Conservation (phyloP, 2,888 invertebrate species). For the Galerucella pusilla region DNA sequence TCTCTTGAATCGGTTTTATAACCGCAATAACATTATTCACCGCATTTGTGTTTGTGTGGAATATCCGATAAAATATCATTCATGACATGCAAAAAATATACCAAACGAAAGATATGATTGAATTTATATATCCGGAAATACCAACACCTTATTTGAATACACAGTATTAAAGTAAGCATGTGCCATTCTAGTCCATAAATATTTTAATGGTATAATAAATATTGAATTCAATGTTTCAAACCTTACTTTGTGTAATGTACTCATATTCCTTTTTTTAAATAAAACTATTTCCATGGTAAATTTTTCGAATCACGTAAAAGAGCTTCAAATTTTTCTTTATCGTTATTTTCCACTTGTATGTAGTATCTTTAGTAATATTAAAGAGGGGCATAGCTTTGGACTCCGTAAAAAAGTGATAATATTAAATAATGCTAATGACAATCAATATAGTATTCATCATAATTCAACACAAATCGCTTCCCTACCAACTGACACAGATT, state of each 20-base stretch:
- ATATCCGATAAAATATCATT: slow-evolving; percentile 5
- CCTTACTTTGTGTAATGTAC: neutral
- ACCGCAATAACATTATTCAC: slow-evolving; percentile 6
- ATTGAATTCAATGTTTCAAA: neutral
- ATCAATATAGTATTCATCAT: too few relatives aligned
- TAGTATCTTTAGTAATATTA: too few relatives aligned
- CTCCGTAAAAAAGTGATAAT: too few relatives aligned
- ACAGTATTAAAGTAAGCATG: neutral
- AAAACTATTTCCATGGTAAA: too few relatives aligned
- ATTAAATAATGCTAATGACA: too few relatives aligned
- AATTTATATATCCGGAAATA: slow-evolving; percentile 12
- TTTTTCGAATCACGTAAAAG: too few relatives aligned
- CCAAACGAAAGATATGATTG: slow-evolving; percentile 5
- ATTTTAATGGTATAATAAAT: neutral
- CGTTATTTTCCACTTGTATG: too few relatives aligned
- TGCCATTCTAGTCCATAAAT: neutral
- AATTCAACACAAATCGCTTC: too few relatives aligned
- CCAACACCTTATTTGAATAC: slow-evolving; percentile 4
- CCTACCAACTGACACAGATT: too few relatives aligned
- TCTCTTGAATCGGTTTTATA: neutral
- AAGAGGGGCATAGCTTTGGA: too few relatives aligned
- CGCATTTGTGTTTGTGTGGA: neutral
- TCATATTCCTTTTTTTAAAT: too few relatives aligned
- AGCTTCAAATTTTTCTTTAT: too few relatives aligned
- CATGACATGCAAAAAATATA: slow-evolving; percentile 5